A percentile compares a stretch with the other conserved stretches of the same genome.
phyloP scores from a whole-genome alignment of 2,888 invertebrate genomes.

The Pegoplata infirma region DNA sequence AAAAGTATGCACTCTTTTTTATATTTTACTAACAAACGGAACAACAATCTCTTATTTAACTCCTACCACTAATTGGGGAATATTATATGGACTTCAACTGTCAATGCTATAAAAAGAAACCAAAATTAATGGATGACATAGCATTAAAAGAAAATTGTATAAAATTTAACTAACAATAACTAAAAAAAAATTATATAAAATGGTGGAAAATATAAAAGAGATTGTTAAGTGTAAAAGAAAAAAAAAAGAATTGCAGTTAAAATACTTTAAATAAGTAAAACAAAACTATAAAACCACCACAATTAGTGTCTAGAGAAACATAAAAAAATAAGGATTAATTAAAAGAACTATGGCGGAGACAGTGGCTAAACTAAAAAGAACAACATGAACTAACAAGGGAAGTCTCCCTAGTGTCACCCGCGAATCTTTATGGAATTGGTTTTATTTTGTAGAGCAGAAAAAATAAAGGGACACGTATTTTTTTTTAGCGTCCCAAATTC shows the following conservation, averaged over 20 bases:
- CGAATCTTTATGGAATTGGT: too few species aligned
- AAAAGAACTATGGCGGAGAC: too few species aligned
- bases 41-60: too few species aligned
- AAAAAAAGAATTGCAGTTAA: slow-evolving; percentile 26
- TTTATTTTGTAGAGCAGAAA: too few species aligned
- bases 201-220: background rate
- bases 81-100: background rate
- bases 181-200: background rate
- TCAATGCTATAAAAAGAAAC: background rate
- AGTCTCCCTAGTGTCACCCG: too few species aligned
- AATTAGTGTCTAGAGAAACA: slow-evolving; percentile 56
- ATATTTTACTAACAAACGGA: too few species aligned
- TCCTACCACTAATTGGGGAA: too few species aligned
- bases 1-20: too few species aligned
- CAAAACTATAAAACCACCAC: slow-evolving; percentile 47
- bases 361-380: too few species aligned
- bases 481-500: too few species aligned
- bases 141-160: background rate
- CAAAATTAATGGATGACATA: background rate
- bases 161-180: background rate
- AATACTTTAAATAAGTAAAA: slow-evolving; percentile 38
- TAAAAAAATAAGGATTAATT: slow-evolving; percentile 43
- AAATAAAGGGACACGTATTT: too few species aligned
- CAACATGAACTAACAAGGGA: too few species aligned
- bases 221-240: background rate